phyloP scores from a whole-genome alignment of 2,888 invertebrate species.

The Ormyrus nitidulus region DNA sequence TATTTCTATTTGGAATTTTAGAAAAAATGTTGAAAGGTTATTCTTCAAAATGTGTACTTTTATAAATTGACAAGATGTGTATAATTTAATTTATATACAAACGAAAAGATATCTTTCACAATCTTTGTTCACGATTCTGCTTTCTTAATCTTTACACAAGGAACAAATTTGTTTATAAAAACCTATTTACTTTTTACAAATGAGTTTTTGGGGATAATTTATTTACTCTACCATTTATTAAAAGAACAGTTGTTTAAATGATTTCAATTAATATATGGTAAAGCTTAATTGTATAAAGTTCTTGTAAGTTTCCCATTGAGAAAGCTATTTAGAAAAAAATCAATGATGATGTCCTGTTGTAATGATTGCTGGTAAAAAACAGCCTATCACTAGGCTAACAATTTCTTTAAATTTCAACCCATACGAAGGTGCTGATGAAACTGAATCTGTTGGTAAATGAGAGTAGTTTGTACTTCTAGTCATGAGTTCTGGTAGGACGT shows the following conservation, averaged over 20 bases:
- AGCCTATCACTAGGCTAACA: conserved; percentile 88
- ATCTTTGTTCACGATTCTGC: neutral
- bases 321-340: conserved; percentile 49
- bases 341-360: conserved; percentile 92
- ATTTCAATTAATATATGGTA: neutral
- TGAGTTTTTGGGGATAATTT: conserved; percentile 17
- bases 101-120: neutral
- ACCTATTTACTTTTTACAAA: conserved; percentile 19
- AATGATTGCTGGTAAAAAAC: conserved; percentile 91
- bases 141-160: conserved; percentile 25
- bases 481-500: conserved; percentile 96
- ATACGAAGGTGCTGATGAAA: conserved; percentile 66
- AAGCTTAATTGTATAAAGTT: neutral
- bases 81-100: conserved; percentile 44
- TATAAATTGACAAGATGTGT: conserved; percentile 32
- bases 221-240: neutral
- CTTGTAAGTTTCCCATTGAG: conserved; percentile 3
- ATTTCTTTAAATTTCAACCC: conserved; percentile 88
- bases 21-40: conserved; percentile 22
- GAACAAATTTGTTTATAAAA: conserved; percentile 39
- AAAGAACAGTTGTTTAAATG: conserved; percentile 7
- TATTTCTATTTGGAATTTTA: conserved; percentile 16
- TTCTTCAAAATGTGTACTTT: conserved; percentile 17
- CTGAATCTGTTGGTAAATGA: conserved; percentile 74
- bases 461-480: conserved; percentile 76